Evolutionary conservation across 2,797 vertebrate genomes (phyloP).

Genomic region (Pseudochirops corinnae): DNA sequence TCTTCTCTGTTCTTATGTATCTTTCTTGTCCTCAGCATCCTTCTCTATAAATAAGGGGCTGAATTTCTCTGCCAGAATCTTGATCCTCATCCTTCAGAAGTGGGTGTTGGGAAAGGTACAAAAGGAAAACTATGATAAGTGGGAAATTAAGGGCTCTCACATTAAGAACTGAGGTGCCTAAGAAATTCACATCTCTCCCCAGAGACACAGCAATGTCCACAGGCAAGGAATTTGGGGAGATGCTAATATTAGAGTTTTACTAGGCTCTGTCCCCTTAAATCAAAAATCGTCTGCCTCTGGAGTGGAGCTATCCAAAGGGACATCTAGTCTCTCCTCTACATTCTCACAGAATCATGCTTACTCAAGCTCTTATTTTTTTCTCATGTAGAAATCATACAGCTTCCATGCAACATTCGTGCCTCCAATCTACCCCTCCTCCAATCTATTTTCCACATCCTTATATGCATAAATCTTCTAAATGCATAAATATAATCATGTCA

Average conservation of each 20-base stretch:
- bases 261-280: not conserved
- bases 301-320: not conserved
- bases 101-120: not conserved
- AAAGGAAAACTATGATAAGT: not conserved
- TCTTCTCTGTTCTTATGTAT: not conserved
- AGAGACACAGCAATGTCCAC: not conserved
- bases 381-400: not conserved
- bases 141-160: not conserved
- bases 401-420: not conserved
- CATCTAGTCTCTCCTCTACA: not conserved
- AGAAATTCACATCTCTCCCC: not conserved
- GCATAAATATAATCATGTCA: not conserved
- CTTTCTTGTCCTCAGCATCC: not conserved
- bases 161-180: not conserved
- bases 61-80: not conserved
- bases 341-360: not conserved
- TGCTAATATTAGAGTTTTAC: not conserved
- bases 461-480: not conserved
- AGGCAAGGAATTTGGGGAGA: not conserved
- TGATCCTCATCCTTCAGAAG: not conserved
- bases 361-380: not conserved
- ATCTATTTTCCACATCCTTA: not conserved
- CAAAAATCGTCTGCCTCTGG: not conserved
- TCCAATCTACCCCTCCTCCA: not conserved
- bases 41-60: not conserved